phyloP scores from a whole-genome alignment of 2,888 invertebrate species.

The Drosophila pseudotalamancana region DNA sequence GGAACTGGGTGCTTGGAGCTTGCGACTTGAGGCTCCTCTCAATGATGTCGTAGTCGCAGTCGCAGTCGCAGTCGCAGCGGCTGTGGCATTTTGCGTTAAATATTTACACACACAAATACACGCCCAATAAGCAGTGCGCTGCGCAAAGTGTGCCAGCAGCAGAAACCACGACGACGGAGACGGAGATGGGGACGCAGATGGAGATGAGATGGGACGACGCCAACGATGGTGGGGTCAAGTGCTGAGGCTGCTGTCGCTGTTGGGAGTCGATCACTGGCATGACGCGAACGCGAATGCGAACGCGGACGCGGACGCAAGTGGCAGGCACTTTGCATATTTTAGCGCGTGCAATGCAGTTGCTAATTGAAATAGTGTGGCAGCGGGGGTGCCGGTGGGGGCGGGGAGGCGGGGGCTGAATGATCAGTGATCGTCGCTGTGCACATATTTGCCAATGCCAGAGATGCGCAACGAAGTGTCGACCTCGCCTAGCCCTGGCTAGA shows the following conservation, averaged over 20 bases:
- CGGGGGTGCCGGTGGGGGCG: neutral
- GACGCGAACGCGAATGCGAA: slow-evolving; percentile 58
- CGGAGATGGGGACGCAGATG: slow-evolving; percentile 1
- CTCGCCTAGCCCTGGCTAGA: slow-evolving; percentile 65
- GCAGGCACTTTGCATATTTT: slow-evolving; percentile 77
- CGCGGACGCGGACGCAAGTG: slow-evolving; percentile 48
- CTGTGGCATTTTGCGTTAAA: slow-evolving; percentile 72
- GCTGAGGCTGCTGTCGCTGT: slow-evolving; percentile 28
- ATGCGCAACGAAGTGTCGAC: slow-evolving; percentile 77
- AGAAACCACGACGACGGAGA: slow-evolving; percentile 9
- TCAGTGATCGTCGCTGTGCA: slow-evolving; percentile 62
- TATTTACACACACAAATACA: slow-evolving; percentile 68
- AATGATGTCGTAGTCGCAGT: slow-evolving; percentile 16
- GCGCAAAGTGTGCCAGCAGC: slow-evolving; percentile 72
- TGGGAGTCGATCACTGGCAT: slow-evolving; percentile 52
- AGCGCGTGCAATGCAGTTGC: slow-evolving; percentile 76
- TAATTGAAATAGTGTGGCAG: slow-evolving; percentile 81
- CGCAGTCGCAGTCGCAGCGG: slow-evolving; percentile 7
- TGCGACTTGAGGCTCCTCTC: slow-evolving; percentile 32
- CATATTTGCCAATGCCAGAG: slow-evolving; percentile 75
- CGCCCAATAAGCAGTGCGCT: slow-evolving; percentile 71
- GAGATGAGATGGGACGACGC: slow-evolving; percentile 9
- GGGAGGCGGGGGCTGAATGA: slow-evolving; percentile 12
- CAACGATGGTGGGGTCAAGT: slow-evolving; percentile 69
- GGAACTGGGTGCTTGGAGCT: slow-evolving; percentile 21